Percentiles rank a stretch among this genome's conserved stretches.
phyloP scores from a whole-genome alignment of 2,113 vertebrate species.

The Hippocampus mohnikei region DNA sequence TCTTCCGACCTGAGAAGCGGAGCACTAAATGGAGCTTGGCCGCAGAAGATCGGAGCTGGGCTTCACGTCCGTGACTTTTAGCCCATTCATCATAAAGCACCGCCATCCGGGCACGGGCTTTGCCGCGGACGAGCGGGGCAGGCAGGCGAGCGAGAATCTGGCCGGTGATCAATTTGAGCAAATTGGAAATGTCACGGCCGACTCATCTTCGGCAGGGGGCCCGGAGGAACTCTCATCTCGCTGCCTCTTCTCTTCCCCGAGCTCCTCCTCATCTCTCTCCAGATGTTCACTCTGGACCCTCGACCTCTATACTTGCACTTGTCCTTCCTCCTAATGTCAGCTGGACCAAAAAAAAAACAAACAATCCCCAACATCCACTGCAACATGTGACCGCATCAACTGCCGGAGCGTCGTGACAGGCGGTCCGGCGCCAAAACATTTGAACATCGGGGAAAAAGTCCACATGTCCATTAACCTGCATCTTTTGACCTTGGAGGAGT shows the following conservation, averaged over 20 bases:
- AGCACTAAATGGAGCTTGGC: slow-evolving; percentile 52
- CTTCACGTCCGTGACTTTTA: slow-evolving; percentile 70
- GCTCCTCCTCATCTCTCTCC: slow-evolving; percentile 40
- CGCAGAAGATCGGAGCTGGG: slow-evolving; percentile 54
- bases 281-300: slow-evolving; percentile 56
- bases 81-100: slow-evolving; percentile 68
- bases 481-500: background rate
- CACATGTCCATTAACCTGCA: too few species aligned
- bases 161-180: slow-evolving; percentile 72
- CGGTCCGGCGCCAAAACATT: background rate
- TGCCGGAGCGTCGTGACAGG: background rate
- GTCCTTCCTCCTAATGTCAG: slow-evolving; percentile 12
- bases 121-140: slow-evolving; percentile 46
- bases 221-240: slow-evolving; percentile 61
- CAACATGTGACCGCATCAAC: background rate
- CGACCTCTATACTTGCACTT: slow-evolving; percentile 22
- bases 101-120: slow-evolving; percentile 54
- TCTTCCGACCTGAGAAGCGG: slow-evolving; percentile 29
- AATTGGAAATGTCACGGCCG: slow-evolving; percentile 76
- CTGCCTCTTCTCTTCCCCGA: slow-evolving; percentile 45
- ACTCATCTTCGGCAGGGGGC: slow-evolving; percentile 67
- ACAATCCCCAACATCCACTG: background rate
- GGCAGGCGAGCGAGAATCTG: slow-evolving; percentile 53
- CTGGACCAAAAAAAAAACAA: background rate
- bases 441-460: background rate